Evolutionary conservation across 1,140 invertebrate genomes (phyloP), one percentile per base, ranked within the genome.

Genomic region (Aphidius ervi): DNA sequence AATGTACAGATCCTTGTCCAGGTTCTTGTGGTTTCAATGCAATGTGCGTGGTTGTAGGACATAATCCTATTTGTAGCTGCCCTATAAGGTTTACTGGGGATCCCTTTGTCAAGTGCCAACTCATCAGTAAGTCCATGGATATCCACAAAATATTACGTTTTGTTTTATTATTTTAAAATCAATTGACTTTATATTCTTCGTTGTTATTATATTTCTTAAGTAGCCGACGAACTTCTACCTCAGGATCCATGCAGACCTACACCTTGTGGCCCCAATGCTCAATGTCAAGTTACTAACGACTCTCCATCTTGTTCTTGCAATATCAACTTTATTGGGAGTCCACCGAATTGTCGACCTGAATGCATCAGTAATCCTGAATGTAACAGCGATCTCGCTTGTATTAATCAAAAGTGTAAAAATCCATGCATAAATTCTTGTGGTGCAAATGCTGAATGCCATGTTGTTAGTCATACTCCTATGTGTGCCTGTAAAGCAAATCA

Each of bases 1-100:
- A 84, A 73, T 91, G 88, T 73, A 70, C 75, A 39, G 83, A 88
- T 67, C 88, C 88, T 43, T 91, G 88, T 69, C 81, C 82, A 8
- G 85, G 82, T 63, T 79, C 82, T 41, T 88, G 86, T 68, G 86
- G 85, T 4, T 62, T 81, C 20, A 81, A 83, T 62, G 74, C 85
- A 16, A 69, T 79, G 16, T 90, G 88, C 66, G 75, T 76, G 67
- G 83, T 85, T 1, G 69, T 80, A 6, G 76, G 76, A 62, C 81
- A 82, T 62, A 81, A 74, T 56, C 75, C 82, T 4, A 69, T 81
- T 6, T 83, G 82, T 58, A 66, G 66, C 10, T 83, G 82, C 62
- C 74, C 67, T 2, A 59, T 69, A 52, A 63, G 69, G 41, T 69
- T 70, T 64, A 77, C 75, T 39, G 81, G 83, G 20, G 79, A 84